Conservation (phyloP, 2,113 vertebrate genomes). For the Lipotes vexillifer region DNA sequence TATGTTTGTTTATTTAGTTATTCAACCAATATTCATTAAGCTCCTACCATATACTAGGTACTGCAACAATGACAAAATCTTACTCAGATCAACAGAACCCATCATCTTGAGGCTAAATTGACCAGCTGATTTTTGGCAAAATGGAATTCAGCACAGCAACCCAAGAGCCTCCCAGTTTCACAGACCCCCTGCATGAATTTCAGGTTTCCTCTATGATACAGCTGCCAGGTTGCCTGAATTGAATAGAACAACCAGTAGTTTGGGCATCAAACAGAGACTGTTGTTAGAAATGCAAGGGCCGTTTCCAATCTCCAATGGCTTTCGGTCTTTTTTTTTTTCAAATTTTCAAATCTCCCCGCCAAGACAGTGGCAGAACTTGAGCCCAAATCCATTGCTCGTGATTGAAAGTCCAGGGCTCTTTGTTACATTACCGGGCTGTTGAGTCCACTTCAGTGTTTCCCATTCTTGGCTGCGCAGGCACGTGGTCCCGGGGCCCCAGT, state of each 20-base stretch:
- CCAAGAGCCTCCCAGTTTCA: neutral
- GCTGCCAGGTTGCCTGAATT: neutral
- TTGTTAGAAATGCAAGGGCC: neutral
- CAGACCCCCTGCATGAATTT: neutral
- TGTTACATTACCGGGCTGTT: neutral
- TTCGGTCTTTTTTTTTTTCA: neutral
- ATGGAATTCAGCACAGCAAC: neutral
- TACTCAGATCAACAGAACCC: neutral
- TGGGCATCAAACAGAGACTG: neutral
- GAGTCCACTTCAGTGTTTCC: neutral
- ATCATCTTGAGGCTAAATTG: neutral
- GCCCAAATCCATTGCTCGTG: neutral
- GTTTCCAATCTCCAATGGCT: neutral
- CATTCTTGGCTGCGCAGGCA: neutral
- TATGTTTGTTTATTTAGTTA: neutral
- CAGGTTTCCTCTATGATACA: neutral
- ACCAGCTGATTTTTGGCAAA: neutral
- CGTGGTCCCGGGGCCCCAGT: neutral
- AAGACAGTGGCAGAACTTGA: neutral
- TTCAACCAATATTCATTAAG: neutral
- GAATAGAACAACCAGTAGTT: neutral
- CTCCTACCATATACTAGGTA: neutral
- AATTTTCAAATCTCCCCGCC: neutral
- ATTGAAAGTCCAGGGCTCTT: neutral
- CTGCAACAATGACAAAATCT: neutral